Conservation (phyloP, 2,797 vertebrate species). For the Philypnodon macrostomus region DNA sequence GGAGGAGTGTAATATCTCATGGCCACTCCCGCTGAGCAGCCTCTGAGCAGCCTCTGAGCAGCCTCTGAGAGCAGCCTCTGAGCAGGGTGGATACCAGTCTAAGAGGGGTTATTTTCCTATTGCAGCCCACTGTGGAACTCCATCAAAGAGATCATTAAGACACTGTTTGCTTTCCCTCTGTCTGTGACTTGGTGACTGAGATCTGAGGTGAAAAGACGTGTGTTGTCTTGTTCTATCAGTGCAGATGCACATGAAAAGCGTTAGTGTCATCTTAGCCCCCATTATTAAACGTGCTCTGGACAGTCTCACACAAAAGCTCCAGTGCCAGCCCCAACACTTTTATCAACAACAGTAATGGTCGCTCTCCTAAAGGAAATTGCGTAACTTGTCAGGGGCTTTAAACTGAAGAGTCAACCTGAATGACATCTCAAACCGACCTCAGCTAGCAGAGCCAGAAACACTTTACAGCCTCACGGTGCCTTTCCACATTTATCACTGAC, state of each 20-base stretch:
- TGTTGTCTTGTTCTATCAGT: constrained; percentile 37
- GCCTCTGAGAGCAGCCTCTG: constrained; percentile 27
- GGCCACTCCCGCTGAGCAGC: constrained; percentile 38
- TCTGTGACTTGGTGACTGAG: constrained; percentile 18
- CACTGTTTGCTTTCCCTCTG: constrained; percentile 21
- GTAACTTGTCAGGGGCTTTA: constrained; percentile 49
- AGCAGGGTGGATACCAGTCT: constrained; percentile 31
- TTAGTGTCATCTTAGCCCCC: constrained; percentile 59
- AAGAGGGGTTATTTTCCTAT: constrained; percentile 22
- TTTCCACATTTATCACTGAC: constrained; percentile 39
- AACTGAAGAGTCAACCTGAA: too few species aligned
- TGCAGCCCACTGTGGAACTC: constrained; percentile 6
- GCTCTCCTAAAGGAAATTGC: constrained; percentile 23
- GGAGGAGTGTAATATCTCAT: constrained; percentile 55
- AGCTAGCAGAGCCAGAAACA: constrained; percentile 27
- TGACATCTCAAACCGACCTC: constrained; percentile 33
- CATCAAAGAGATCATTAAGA: constrained; percentile 25
- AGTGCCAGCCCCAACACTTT: constrained; percentile 39
- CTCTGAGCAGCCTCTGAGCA: constrained; percentile 36
- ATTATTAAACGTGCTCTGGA: constrained; percentile 51
- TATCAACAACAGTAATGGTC: constrained; percentile 34
- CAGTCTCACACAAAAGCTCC: constrained; percentile 34
- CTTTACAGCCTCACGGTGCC: constrained; percentile 51
- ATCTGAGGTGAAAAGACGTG: constrained; percentile 18
- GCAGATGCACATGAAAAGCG: constrained; percentile 49